Percentiles rank a stretch among this genome's conserved stretches.
Evolutionary conservation across 2,113 vertebrate genomes (phyloP).

Genomic region (Oncorhynchus mykiss): DNA sequence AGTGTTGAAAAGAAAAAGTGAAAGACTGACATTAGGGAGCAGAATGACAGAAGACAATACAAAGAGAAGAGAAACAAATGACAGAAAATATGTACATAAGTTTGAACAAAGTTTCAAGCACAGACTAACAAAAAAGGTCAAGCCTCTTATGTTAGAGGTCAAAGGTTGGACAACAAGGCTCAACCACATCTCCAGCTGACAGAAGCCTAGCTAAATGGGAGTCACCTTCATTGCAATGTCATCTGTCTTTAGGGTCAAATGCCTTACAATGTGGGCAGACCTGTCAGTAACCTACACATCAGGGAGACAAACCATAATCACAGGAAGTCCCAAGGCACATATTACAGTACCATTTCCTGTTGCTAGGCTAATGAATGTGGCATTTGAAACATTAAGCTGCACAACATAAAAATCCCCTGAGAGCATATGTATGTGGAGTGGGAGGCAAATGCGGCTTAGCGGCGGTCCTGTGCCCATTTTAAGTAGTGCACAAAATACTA

Average conservation of each 20-base stretch:
- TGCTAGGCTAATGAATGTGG: background rate
- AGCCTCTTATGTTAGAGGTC: background rate
- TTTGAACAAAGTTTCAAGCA: background rate
- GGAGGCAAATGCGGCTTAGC: too few species aligned
- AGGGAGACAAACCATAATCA: too few species aligned
- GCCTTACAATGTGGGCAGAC: background rate
- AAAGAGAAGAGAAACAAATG: background rate
- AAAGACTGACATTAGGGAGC: background rate
- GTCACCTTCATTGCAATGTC: background rate
- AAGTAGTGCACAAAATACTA: conserved; percentile 8
- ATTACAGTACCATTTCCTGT: background rate
- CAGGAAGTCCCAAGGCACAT: too few species aligned
- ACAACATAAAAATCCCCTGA: background rate
- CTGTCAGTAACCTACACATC: background rate
- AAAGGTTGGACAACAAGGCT: too few species aligned
- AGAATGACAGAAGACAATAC: background rate
- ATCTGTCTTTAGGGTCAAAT: too few species aligned
- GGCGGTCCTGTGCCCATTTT: background rate
- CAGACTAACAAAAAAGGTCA: too few species aligned
- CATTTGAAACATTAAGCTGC: background rate
- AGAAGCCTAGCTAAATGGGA: background rate
- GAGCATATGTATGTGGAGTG: background rate
- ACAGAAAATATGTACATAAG: conserved; percentile 36
- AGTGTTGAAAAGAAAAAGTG: background rate
- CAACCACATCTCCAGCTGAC: background rate